Base-by-base conservation (phyloP, 2,113 vertebrate genomes). In the Sinocyclocheilus rhinocerous region DNA sequence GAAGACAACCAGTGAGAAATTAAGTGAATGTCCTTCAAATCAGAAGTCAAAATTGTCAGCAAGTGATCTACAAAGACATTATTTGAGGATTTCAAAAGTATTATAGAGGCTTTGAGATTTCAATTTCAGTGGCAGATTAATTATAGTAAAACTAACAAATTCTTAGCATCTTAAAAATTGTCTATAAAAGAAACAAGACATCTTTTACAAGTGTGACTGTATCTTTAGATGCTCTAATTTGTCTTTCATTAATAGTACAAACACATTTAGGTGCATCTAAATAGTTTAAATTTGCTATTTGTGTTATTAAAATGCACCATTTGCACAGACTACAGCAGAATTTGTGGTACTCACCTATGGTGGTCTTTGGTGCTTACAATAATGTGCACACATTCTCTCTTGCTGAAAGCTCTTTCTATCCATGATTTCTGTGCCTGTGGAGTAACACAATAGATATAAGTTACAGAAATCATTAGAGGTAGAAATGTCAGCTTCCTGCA, bases 371-470 rank as follows among this genome's bases (percentile, higher is more conserved):
- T 95, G 95, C 98, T 99, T 94, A 96, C 97, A 93, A 99, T 98
- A 92, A 99, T 97, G 91, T 97, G 98, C 91, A 99, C 98, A 93
- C 98, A 99, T 96, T 99, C 98, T 95, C 98, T 96, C 94, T 99
- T 99, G 96, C 97, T 99, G 97, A 99, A 99, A 42, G 95, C 98
- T 96, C 98, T 96, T 94, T 99, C 98, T 95, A 99, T 99, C 98
- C 98, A 99, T 92, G 98, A 99, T 93, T 99, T 99, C 95, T 99
- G 98, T 93, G 98, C 98, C 98, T 99, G 92, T 63, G 90, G 92
- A 93, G 84, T 92, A 85, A 89, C 20, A 82, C 9, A 93, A 57
- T 88, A 84, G 84, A 11, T 78, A 20, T 26, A 81, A 73, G n/a
- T 29, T 5, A 63, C 87, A n/a, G 52, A 86, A 67, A 85, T 42